Percentiles rank a stretch among this genome's conserved stretches.
Evolutionary conservation across 2,797 vertebrate genomes (phyloP).

Genomic region (Glyptemys insculpta): DNA sequence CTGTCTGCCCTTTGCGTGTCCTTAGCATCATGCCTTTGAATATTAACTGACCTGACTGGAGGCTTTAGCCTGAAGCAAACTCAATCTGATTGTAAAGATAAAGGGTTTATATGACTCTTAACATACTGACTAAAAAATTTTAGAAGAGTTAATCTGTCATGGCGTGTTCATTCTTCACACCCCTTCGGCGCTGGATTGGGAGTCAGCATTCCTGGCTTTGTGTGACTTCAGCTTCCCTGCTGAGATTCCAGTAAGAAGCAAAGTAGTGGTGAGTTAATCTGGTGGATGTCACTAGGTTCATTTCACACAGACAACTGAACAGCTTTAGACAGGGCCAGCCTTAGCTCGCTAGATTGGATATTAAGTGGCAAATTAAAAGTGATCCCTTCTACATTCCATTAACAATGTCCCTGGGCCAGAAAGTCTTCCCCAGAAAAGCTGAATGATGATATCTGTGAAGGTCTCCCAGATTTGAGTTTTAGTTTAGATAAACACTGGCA

Average conservation of each 20-base stretch:
- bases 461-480: constrained; percentile 57
- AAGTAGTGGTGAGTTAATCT: constrained; percentile 19
- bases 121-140: background rate
- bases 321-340: constrained; percentile 31
- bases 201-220: background rate
- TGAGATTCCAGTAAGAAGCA: background rate
- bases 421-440: constrained; percentile 44
- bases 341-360: background rate
- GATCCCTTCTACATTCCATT: constrained; percentile 62
- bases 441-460: constrained; percentile 71
- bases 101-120: background rate
- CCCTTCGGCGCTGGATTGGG: background rate
- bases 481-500: constrained; percentile 70
- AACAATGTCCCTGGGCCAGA: constrained; percentile 53
- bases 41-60: background rate
- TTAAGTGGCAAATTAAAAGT: constrained; percentile 45
- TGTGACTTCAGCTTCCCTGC: background rate
- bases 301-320: constrained; percentile 24
- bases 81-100: background rate
- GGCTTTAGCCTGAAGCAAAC: background rate
- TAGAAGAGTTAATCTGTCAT: background rate
- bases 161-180: background rate
- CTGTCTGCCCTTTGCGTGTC: rapidly evolving
- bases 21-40: background rate
- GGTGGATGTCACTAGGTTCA: constrained; percentile 21